These are phyloP conservation scores for Rhinella marina DNA, from an alignment of 2,797 vertebrate species.

Conservation along the genomic window DNA sequence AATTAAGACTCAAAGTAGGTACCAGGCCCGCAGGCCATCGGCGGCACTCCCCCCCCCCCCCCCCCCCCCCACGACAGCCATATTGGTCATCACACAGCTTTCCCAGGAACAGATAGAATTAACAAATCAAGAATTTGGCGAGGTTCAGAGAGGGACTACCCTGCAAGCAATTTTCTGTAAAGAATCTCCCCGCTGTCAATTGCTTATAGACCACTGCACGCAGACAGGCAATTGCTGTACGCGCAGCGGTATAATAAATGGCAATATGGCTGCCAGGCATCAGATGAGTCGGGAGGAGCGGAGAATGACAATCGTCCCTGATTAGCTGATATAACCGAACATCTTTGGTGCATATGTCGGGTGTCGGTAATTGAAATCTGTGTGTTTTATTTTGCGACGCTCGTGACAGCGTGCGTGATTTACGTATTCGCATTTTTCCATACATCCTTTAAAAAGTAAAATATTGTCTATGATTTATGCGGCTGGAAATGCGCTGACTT, in stretches of 20 bases:
- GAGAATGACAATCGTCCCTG: neutral
- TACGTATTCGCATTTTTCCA: neutral
- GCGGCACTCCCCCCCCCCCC: no score
- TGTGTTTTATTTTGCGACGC: neutral
- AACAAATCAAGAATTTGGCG: neutral
- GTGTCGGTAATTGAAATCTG: constrained; percentile 26
- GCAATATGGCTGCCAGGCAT: neutral
- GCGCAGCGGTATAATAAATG: neutral
- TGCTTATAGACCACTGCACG: neutral
- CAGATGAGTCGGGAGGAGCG: neutral
- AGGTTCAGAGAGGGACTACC: neutral
- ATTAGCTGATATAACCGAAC: neutral
- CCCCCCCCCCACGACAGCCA: no score
- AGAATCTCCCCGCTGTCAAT: neutral
- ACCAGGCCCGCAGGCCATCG: no score
- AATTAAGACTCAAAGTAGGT: no score
- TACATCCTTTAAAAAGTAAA: constrained; percentile 3
- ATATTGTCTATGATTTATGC: constrained; percentile 20
- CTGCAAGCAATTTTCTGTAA: neutral
- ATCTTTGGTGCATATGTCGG: neutral
- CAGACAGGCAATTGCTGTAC: neutral
- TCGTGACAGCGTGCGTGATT: neutral
- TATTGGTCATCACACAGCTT: neutral
- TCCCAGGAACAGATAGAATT: neutral
- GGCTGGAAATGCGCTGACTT: constrained; percentile 20